Percentiles rank a stretch among this genome's conserved stretches.
Evolutionary conservation across 2,113 vertebrate genomes (phyloP).

Genomic region (Hiodon tergisus): DNA sequence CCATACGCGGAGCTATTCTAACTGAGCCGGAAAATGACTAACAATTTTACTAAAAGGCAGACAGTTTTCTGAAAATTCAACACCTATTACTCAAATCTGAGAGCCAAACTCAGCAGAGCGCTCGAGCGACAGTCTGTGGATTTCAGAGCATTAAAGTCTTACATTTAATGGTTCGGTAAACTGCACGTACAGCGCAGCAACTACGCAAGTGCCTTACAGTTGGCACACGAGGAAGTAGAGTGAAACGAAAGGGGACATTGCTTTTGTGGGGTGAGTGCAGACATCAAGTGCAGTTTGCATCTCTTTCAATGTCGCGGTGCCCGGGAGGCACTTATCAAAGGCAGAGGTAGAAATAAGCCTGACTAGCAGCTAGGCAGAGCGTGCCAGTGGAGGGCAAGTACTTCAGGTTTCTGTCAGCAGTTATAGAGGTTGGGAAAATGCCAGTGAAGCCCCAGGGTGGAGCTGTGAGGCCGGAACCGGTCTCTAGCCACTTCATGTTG

Average conservation of each 20-base stretch:
- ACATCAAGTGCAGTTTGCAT: not conserved
- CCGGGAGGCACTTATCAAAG: slow-evolving; percentile 37
- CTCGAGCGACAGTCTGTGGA: no score
- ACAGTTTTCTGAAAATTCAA: no score
- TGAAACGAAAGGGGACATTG: not conserved
- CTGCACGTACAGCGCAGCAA: not conserved
- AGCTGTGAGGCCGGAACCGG: slow-evolving; percentile 50
- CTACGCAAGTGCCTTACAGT: not conserved
- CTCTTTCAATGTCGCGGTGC: slow-evolving; percentile 23
- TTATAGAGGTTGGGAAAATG: slow-evolving; percentile 44
- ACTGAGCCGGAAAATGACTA: no score
- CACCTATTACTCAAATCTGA: no score
- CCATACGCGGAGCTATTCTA: no score
- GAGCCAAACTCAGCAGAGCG: no score
- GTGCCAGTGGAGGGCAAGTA: slow-evolving; percentile 42
- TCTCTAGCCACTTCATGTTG: slow-evolving; percentile 36
- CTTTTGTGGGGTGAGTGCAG: not conserved
- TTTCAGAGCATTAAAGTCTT: no score
- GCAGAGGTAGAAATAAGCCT: slow-evolving; percentile 33
- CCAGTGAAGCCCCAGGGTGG: slow-evolving; percentile 48
- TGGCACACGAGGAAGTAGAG: not conserved
- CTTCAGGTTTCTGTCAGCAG: slow-evolving; percentile 41
- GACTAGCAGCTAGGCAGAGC: slow-evolving; percentile 36
- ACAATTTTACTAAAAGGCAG: no score
- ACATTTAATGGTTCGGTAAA: no score